Conservation (phyloP, 92 coral and sea anemone species). For the Epizoanthus fatuus region DNA sequence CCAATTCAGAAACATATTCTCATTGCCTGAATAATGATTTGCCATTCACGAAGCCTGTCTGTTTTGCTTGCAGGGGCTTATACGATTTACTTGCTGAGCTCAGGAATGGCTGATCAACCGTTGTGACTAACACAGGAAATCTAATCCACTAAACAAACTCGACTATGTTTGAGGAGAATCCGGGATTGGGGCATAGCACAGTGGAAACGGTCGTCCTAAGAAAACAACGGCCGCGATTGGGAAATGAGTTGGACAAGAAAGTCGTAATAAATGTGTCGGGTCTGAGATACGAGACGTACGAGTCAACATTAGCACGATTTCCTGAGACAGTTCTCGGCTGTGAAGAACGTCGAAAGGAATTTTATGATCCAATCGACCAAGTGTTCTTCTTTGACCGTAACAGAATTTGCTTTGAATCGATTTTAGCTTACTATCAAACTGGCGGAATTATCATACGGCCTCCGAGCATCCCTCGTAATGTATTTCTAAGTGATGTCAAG, state of each 20-base stretch:
- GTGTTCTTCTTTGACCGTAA: constrained; percentile 96
- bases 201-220: constrained; percentile 14
- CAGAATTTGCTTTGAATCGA: constrained; percentile 96
- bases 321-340: constrained; percentile 95
- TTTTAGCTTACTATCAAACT: constrained; percentile 95
- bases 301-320: constrained; percentile 86
- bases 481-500: constrained; percentile 90
- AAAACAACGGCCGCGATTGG: constrained; percentile 7
- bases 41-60: not conserved
- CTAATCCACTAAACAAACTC: not conserved
- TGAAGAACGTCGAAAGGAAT: constrained; percentile 77
- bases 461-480: constrained; percentile 90
- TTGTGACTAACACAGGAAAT: not conserved
- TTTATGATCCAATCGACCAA: constrained; percentile 83
- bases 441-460: constrained; percentile 94
- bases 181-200: not conserved
- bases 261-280: constrained; percentile 92
- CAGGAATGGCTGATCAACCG: not conserved
- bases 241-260: constrained; percentile 63
- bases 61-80: not conserved
- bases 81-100: not conserved
- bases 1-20: not conserved
- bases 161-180: constrained; percentile 29
- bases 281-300: constrained; percentile 93
- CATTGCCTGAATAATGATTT: not conserved